phyloP scores from a whole-genome alignment of 2,797 vertebrate species.

The Acanthurus lineatus region DNA sequence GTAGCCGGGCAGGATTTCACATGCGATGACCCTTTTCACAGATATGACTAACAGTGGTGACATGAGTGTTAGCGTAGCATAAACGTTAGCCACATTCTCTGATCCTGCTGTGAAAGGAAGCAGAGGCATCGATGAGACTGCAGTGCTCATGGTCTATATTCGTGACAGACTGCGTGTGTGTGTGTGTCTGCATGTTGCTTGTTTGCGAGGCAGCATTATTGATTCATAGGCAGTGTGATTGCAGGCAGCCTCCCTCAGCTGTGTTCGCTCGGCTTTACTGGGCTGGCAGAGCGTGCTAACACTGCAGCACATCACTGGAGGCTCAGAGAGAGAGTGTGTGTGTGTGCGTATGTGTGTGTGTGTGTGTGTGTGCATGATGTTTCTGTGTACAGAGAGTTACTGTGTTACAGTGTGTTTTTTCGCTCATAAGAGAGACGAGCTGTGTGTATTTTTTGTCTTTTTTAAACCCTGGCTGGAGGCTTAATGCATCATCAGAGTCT shows the following conservation, averaged over 20 bases:
- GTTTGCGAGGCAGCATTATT: conserved; percentile 71
- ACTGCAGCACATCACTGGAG: conserved; percentile 61
- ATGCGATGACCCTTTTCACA: neutral
- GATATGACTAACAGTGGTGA: neutral
- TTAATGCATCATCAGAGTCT: neutral
- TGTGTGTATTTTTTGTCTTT: conserved; percentile 1
- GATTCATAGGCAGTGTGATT: conserved; percentile 79
- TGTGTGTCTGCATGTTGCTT: conserved; percentile 1
- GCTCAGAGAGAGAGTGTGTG: conserved; percentile 26
- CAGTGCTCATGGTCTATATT: conserved; percentile 68
- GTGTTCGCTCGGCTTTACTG: conserved; percentile 46
- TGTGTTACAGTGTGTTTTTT: neutral
- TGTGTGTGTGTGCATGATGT: conserved; percentile 3
- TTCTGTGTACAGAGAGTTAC: neutral
- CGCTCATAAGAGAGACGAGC: neutral
- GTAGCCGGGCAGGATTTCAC: neutral
- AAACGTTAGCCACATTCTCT: neutral
- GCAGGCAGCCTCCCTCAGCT: conserved; percentile 67
- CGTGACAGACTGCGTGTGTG: conserved; percentile 39
- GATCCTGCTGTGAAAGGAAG: conserved; percentile 40
- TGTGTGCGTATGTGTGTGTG: neutral
- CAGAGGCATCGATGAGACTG: conserved; percentile 79
- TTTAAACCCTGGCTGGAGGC: neutral
- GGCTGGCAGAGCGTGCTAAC: conserved; percentile 48
- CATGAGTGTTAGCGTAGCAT: conserved; percentile 4